These are phyloP conservation scores for Babyrousa celebensis DNA, from an alignment of 2,797 vertebrate genomes.

Conservation along the genomic window DNA sequence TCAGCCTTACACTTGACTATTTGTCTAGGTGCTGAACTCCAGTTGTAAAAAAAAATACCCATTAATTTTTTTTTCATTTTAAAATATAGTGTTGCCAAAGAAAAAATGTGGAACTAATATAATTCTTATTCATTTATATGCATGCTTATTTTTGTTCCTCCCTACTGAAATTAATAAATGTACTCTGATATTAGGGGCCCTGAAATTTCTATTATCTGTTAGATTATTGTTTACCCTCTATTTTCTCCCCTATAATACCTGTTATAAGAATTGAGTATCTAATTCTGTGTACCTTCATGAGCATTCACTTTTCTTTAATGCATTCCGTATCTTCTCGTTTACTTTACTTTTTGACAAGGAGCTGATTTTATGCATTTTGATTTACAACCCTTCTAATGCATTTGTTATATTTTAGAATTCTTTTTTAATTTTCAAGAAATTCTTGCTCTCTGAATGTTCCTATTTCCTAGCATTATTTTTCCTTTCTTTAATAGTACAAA, in stretches of 20 bases:
- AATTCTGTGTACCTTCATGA: neutral
- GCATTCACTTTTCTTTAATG: neutral
- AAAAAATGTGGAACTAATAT: neutral
- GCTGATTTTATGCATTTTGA: neutral
- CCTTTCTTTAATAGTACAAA: neutral
- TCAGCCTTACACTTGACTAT: neutral
- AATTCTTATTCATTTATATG: neutral
- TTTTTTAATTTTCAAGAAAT: neutral
- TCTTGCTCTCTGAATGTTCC: neutral
- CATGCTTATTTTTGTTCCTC: neutral
- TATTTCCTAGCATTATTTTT: neutral
- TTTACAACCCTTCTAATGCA: neutral
- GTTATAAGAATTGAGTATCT: neutral
- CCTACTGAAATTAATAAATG: neutral
- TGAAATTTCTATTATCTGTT: neutral
- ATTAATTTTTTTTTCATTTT: neutral
- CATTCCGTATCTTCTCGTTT: neutral
- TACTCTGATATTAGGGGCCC: neutral
- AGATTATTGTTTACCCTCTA: neutral
- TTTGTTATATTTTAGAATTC: neutral
- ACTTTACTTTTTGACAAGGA: neutral
- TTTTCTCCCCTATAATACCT: neutral
- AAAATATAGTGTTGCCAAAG: neutral
- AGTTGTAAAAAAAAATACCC: neutral
- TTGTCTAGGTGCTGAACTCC: neutral